Conservation (phyloP, 1,140 invertebrate genomes). For the Drosophila carrolli region DNA sequence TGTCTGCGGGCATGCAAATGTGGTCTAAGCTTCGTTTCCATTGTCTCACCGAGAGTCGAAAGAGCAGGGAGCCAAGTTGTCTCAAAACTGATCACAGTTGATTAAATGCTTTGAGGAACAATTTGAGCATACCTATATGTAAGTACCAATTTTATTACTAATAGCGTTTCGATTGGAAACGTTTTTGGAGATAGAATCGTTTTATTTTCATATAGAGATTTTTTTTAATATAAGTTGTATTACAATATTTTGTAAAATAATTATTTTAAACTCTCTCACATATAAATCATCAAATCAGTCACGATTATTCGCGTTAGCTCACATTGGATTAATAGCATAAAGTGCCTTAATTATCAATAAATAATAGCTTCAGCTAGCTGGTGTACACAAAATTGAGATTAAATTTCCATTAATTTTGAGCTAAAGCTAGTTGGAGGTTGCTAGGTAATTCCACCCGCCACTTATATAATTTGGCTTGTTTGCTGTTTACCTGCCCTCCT, state of each 20-base stretch:
- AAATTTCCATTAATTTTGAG: constrained; percentile 24
- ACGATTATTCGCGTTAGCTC: neutral
- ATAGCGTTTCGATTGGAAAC: too few relatives aligned
- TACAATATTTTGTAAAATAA: too few relatives aligned
- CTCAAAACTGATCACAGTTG: constrained; percentile 10
- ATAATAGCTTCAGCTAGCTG: neutral
- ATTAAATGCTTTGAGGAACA: neutral
- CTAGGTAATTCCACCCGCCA: neutral
- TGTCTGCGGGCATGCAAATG: constrained; percentile 34
- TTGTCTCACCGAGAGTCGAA: constrained; percentile 7
- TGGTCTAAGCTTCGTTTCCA: neutral
- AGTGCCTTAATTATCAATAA: constrained; percentile 14
- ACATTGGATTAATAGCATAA: constrained; percentile 4
- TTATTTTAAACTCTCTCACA: too few relatives aligned
- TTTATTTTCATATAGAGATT: too few relatives aligned
- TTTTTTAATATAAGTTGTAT: too few relatives aligned
- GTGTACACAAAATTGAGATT: constrained; percentile 12
- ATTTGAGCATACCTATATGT: neutral
- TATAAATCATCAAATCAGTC: neutral
- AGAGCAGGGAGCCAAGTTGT: neutral
- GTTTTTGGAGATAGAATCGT: too few relatives aligned
- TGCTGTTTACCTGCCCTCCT: constrained; percentile 15
- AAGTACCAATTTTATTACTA: neutral
- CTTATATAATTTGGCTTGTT: constrained; percentile 27
- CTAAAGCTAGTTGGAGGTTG: constrained; percentile 11